phyloP scores from a whole-genome alignment of 2,888 invertebrate genomes.

The Latrodectus elegans region DNA sequence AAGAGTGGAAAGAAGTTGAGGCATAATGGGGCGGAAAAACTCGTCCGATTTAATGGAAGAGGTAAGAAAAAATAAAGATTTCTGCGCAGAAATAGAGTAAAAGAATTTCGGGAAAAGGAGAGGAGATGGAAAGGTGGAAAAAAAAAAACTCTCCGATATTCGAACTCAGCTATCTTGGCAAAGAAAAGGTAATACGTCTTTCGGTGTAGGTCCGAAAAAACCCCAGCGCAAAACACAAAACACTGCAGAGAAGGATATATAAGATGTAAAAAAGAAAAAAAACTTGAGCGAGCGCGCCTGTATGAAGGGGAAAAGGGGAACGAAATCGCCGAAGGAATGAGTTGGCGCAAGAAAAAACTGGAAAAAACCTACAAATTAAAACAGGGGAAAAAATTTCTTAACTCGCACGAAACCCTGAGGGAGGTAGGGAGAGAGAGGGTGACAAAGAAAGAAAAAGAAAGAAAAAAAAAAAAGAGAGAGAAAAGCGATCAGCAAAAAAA shows the following conservation, averaged over 20 bases:
- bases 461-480: constrained; percentile 17
- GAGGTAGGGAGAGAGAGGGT: constrained; percentile 23
- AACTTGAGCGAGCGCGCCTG: constrained; percentile 6
- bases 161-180: constrained; percentile 58
- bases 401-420: constrained; percentile 44
- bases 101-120: not conserved
- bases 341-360: constrained; percentile 10
- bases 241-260: constrained; percentile 7
- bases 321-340: constrained; percentile 32
- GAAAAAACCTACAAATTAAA: constrained; percentile 60
- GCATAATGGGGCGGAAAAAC: constrained; percentile 5
- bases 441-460: constrained; percentile 48
- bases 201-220: constrained; percentile 44
- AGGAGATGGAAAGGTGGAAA: not conserved
- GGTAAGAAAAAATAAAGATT: constrained; percentile 7
- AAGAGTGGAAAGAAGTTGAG: not conserved
- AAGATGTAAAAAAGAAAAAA: not conserved
- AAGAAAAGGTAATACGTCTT: constrained; percentile 68
- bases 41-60: constrained; percentile 11
- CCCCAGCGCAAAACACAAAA: constrained; percentile 49
- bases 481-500: constrained; percentile 68
- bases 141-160: constrained; percentile 36
- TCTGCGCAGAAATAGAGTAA: constrained; percentile 16
- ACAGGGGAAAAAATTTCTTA: constrained; percentile 32
- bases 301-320: not conserved